phyloP scores from a whole-genome alignment of 2,888 invertebrate species.

The Sinelater perroti region DNA sequence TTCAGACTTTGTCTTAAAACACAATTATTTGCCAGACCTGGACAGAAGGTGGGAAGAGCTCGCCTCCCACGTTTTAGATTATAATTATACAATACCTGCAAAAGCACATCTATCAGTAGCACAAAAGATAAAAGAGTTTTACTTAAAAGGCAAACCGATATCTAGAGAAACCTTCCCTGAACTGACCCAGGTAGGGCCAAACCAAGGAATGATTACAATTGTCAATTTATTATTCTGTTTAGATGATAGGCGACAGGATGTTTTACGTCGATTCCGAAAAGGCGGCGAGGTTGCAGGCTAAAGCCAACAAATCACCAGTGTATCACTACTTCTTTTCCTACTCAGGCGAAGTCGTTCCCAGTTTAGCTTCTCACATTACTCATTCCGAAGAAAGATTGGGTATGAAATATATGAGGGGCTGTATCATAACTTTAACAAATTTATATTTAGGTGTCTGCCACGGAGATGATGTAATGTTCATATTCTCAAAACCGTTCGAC shows the following conservation, averaged over 20 bases:
- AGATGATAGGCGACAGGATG: conserved; percentile 70
- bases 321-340: conserved; percentile 69
- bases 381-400: conserved; percentile 8
- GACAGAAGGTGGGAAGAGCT: conserved; percentile 68
- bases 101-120: conserved; percentile 61
- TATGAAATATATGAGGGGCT: not conserved
- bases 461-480: conserved; percentile 64
- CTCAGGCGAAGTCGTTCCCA: conserved; percentile 3
- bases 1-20: conserved; percentile 29
- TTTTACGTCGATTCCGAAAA: conserved; percentile 67
- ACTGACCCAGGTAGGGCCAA: conserved; percentile 40
- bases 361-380: no score
- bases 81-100: conserved; percentile 66
- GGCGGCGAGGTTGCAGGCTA: conserved; percentile 66
- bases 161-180: conserved; percentile 46
- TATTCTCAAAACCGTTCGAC: conserved; percentile 54
- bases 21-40: conserved; percentile 54
- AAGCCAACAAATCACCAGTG: conserved; percentile 64
- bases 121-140: conserved; percentile 65
- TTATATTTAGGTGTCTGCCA: conserved; percentile 61
- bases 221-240: conserved; percentile 20
- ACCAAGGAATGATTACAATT: not conserved
- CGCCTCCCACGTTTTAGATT: conserved; percentile 71
- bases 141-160: conserved; percentile 65
- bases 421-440: not conserved